Percentiles rank a stretch among this genome's conserved stretches.
Evolutionary conservation across 2,113 vertebrate species (phyloP).

Genomic region (Paralichthys olivaceus): DNA sequence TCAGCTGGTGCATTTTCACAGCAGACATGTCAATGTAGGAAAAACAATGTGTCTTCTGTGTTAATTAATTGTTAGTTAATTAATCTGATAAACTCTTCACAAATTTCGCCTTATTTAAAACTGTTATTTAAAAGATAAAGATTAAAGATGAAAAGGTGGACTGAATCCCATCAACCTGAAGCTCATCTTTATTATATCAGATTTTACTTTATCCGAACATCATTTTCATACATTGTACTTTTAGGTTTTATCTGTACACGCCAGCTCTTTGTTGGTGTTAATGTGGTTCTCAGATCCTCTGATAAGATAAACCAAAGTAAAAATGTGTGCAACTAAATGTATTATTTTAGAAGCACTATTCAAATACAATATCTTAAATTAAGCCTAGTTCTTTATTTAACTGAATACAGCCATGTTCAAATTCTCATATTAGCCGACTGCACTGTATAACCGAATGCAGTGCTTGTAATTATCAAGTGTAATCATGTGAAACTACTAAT

Average conservation of each 20-base stretch:
- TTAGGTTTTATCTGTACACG: no score
- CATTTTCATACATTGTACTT: neutral
- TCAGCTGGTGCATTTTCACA: neutral
- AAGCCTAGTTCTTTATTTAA: neutral
- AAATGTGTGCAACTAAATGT: neutral
- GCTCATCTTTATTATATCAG: neutral
- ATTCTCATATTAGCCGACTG: neutral
- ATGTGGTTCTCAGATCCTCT: neutral
- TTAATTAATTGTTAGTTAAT: neutral
- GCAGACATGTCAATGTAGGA: neutral
- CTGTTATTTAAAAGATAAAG: neutral
- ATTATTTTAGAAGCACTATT: neutral
- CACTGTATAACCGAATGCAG: conserved; percentile 4
- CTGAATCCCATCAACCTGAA: neutral
- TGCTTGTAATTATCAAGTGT: conserved; percentile 18
- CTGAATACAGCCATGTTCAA: neutral
- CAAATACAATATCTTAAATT: no score
- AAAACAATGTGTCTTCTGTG: neutral
- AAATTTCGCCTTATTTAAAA: neutral
- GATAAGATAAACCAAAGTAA: neutral
- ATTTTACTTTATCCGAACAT: neutral
- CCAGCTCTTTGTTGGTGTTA: neutral
- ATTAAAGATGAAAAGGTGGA: neutral
- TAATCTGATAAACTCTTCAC: neutral
- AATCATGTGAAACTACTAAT: conserved; percentile 40